Percentiles rank a stretch among this genome's conserved stretches.
Evolutionary conservation across 2,888 invertebrate genomes (phyloP).

Genomic region (Aleiodes alternator): DNA sequence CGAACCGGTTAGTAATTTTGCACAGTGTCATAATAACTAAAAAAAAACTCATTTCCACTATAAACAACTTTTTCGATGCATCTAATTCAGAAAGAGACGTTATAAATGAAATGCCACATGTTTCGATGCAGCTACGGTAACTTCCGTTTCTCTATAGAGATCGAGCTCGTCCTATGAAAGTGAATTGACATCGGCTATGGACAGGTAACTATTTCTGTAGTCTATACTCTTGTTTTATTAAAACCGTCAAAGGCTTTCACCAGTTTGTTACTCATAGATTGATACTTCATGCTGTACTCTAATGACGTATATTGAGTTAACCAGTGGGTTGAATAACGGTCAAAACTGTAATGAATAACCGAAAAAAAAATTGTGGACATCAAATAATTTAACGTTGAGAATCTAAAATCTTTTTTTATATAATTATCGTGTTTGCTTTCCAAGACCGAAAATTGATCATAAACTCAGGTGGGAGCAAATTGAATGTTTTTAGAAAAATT

Average conservation of each 20-base stretch:
- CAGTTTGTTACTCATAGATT: constrained; percentile 34
- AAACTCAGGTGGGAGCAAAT: too few relatives aligned
- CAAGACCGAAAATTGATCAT: too few relatives aligned
- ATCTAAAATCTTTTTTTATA: background rate
- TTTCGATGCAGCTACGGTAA: constrained; percentile 9
- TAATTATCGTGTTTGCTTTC: background rate
- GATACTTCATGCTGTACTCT: constrained; percentile 26
- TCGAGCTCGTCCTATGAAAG: constrained; percentile 60
- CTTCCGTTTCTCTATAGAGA: constrained; percentile 28
- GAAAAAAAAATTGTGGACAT: constrained; percentile 5
- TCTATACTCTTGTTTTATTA: constrained; percentile 54
- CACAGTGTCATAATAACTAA: background rate
- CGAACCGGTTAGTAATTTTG: constrained; percentile 26
- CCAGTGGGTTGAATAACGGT: constrained; percentile 65
- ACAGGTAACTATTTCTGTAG: constrained; percentile 57
- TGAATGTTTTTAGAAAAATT: too few relatives aligned
- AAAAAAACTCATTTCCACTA: constrained; percentile 4
- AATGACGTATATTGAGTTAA: constrained; percentile 35
- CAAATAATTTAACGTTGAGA: too few relatives aligned
- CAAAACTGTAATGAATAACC: constrained; percentile 39
- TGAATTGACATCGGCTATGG: constrained; percentile 61
- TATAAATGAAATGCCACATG: constrained; percentile 41
- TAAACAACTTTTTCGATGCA: constrained; percentile 28
- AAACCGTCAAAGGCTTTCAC: constrained; percentile 48
- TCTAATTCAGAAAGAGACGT: constrained; percentile 50